phyloP scores from a whole-genome alignment of 2,113 vertebrate species.

The Lepus timidus region DNA sequence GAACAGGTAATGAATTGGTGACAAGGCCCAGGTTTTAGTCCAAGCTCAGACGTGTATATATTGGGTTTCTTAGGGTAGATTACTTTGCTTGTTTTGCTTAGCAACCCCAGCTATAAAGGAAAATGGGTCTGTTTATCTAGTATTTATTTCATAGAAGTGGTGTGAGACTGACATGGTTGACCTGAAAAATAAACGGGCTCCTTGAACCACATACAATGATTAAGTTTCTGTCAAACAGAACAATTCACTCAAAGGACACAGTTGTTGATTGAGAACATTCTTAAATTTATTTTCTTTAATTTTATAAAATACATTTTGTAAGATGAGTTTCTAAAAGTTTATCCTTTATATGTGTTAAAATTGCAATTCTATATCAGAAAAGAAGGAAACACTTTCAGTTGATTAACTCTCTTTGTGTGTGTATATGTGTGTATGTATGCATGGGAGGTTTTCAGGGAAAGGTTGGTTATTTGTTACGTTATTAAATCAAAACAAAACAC shows the following conservation, averaged over 20 bases:
- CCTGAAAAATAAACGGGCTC: conserved; percentile 47
- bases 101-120: conserved; percentile 20
- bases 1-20: not conserved
- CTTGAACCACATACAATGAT: conserved; percentile 17
- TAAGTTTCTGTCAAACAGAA: conserved; percentile 44
- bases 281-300: conserved; percentile 91
- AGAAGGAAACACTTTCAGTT: conserved; percentile 87
- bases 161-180: conserved; percentile 32
- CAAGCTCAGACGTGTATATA: conserved; percentile 38
- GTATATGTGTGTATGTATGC: conserved; percentile 73
- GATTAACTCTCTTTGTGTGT: conserved; percentile 84
- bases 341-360: conserved; percentile 89
- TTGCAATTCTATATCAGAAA: conserved; percentile 87
- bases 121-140: conserved; percentile 15
- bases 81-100: conserved; percentile 45
- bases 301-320: conserved; percentile 91
- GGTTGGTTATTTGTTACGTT: conserved; percentile 86
- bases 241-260: conserved; percentile 47
- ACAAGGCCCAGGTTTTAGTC: conserved; percentile 23
- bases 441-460: conserved; percentile 68
- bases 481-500: conserved; percentile 84
- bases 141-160: conserved; percentile 59
- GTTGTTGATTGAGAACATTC: conserved; percentile 84
- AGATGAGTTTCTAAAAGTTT: conserved; percentile 89
- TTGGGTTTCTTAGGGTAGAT: conserved; percentile 32